Conservation (phyloP, 2,113 vertebrate genomes). For the Corythornis vintsioides region DNA sequence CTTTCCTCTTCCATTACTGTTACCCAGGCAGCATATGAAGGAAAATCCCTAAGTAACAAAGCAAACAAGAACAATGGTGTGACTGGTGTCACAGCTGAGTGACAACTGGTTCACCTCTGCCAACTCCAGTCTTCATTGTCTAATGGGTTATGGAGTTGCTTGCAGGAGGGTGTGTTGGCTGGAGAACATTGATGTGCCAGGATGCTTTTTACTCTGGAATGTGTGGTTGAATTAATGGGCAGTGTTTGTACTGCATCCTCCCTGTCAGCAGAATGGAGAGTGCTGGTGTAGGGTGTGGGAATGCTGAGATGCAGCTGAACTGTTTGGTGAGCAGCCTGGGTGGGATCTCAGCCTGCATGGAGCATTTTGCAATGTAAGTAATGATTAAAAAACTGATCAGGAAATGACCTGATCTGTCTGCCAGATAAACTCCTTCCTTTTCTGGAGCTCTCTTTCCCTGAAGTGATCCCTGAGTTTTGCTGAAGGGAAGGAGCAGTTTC, state of each 20-base stretch:
- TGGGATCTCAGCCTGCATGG: background rate
- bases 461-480: background rate
- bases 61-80: background rate
- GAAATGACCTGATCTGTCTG: background rate
- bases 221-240: background rate
- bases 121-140: background rate
- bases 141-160: background rate
- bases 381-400: background rate
- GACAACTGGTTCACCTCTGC: background rate
- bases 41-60: background rate
- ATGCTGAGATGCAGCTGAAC: background rate
- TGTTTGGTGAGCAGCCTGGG: background rate
- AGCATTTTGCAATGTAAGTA: background rate
- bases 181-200: background rate
- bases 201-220: background rate
- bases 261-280: rapidly evolving
- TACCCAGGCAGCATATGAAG: background rate
- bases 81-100: background rate
- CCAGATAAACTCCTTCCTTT: background rate
- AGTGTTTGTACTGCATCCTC: background rate
- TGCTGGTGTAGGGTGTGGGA: background rate
- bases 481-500: background rate
- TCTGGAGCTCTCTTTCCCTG: background rate
- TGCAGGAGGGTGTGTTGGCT: background rate
- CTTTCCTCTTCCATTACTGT: background rate